These are phyloP conservation scores for Rotaria magnacalcarata DNA, from an alignment of 2,888 invertebrate species.

Conservation along the genomic window DNA sequence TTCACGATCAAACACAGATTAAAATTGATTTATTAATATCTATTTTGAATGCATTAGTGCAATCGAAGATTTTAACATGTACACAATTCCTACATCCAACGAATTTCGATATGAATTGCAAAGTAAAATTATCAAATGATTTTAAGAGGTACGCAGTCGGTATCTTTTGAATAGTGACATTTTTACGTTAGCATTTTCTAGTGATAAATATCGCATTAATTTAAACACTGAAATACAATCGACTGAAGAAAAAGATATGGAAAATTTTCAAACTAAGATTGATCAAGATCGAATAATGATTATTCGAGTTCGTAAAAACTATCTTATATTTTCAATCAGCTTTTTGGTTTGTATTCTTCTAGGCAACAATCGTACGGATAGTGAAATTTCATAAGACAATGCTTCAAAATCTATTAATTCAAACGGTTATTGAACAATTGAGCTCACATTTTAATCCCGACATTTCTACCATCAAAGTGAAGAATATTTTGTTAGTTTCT, in stretches of 20 bases:
- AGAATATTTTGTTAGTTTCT: neutral
- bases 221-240: neutral
- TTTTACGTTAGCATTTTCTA: neutral
- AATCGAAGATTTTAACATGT: neutral
- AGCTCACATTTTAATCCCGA: neutral
- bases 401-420: neutral
- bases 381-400: neutral
- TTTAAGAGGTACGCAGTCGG: neutral
- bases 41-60: neutral
- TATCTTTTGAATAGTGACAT: neutral
- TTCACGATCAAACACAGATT: neutral
- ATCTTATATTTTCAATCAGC: neutral
- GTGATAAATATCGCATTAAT: neutral
- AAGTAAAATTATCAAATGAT: neutral
- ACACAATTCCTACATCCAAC: neutral
- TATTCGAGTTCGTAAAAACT: neutral
- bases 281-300: neutral
- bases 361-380: neutral
- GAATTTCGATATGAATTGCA: neutral
- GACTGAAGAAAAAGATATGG: neutral
- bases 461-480: neutral
- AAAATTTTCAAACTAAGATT: neutral
- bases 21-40: neutral
- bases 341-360: neutral
- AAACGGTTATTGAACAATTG: neutral